A percentile compares a stretch with the other conserved stretches of the same genome.
Evolutionary conservation across 2,888 invertebrate species (phyloP).

Genomic region (Tanypteryx hageni): DNA sequence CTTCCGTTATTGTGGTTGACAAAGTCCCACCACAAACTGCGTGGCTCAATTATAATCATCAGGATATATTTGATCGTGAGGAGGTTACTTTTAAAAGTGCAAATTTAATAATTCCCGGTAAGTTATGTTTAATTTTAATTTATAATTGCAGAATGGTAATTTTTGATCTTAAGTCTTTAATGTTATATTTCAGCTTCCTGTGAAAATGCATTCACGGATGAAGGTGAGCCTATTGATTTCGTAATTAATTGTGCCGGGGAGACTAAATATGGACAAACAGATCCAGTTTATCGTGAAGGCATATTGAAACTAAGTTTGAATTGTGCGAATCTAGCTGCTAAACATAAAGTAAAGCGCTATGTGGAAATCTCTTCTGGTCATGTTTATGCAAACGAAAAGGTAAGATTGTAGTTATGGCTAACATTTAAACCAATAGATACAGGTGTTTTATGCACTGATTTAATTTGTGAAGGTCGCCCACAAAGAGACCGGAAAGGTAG

Average conservation of each 20-base stretch:
- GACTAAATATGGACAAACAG: conserved; percentile 91
- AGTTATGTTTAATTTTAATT: conserved; percentile 70
- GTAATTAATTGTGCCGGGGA: conserved; percentile 95
- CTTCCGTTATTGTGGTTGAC: conserved; percentile 88
- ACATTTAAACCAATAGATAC: conserved; percentile 1
- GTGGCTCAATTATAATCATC: conserved; percentile 88
- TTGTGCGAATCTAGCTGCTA: conserved; percentile 87
- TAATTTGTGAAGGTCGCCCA: conserved; percentile 78
- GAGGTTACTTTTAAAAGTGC: conserved; percentile 93
- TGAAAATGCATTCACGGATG: conserved; percentile 84
- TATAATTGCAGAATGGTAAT: background rate
- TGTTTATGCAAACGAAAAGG: conserved; percentile 88
- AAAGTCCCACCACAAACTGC: conserved; percentile 96
- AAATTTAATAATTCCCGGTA: conserved; percentile 92
- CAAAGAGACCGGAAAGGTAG: conserved; percentile 85
- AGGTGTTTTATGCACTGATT: conserved; percentile 42
- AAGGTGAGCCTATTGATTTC: conserved; percentile 81
- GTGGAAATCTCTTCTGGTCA: conserved; percentile 92
- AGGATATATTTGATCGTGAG: conserved; percentile 84
- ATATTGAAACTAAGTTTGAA: conserved; percentile 89
- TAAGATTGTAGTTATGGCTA: conserved; percentile 71
- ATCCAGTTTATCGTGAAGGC: conserved; percentile 94
- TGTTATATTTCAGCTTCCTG: conserved; percentile 83
- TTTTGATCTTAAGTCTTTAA: conserved; percentile 17
- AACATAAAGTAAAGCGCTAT: conserved; percentile 82